These are phyloP conservation scores for Dipodomys merriami DNA, from an alignment of 2,113 vertebrate genomes.

Conservation along the genomic window DNA sequence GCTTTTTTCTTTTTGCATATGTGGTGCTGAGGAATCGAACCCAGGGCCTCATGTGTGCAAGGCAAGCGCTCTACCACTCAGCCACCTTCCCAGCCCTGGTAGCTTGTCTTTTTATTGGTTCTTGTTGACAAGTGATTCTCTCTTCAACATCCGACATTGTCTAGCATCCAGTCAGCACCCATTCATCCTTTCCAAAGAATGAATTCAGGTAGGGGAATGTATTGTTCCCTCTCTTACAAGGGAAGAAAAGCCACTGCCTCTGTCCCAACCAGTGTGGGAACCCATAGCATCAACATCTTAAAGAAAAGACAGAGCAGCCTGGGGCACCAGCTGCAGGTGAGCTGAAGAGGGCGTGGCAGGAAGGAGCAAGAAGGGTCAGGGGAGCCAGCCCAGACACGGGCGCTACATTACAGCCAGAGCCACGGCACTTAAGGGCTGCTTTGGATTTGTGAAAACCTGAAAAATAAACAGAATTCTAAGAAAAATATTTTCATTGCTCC, in stretches of 20 bases:
- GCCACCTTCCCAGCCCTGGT: too few relatives aligned
- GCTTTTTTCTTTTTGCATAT: too few relatives aligned
- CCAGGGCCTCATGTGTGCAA: too few relatives aligned
- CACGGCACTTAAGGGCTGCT: background rate
- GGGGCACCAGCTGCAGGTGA: background rate
- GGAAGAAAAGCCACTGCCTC: background rate
- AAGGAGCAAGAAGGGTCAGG: background rate
- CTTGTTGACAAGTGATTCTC: too few relatives aligned
- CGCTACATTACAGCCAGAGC: background rate
- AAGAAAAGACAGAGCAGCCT: background rate
- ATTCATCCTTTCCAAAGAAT: background rate
- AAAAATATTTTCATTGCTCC: slow-evolving; percentile 40
- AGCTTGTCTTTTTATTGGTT: too few relatives aligned
- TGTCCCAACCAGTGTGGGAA: accelerated
- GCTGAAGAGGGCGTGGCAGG: accelerated
- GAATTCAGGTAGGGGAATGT: background rate
- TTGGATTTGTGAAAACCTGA: background rate
- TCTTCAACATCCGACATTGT: background rate
- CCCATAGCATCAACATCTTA: accelerated
- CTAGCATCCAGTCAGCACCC: background rate
- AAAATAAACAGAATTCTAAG: slow-evolving; percentile 62
- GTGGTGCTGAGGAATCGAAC: too few relatives aligned
- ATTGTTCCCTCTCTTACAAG: background rate
- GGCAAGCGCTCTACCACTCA: too few relatives aligned
- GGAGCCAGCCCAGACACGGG: background rate